These are phyloP conservation scores for Xestia c-nigrum DNA, from an alignment of 2,888 invertebrate genomes.

Conservation along the genomic window DNA sequence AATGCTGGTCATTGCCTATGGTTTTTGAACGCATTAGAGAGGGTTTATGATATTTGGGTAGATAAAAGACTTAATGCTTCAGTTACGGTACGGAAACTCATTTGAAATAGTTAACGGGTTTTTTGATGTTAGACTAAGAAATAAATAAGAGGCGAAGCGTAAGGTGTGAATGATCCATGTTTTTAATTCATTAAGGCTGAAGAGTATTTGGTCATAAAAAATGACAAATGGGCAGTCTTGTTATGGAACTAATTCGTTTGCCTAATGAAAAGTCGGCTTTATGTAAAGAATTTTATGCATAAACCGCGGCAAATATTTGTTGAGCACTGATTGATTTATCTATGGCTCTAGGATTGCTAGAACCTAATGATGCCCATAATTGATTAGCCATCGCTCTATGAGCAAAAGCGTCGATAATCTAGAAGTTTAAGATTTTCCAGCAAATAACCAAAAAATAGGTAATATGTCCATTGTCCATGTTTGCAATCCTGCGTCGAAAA, in stretches of 20 bases:
- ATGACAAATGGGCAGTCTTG: constrained; percentile 38
- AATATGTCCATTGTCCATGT: not conserved
- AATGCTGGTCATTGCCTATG: no score
- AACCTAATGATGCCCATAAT: constrained; percentile 42
- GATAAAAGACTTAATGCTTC: constrained; percentile 69
- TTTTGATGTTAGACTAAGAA: constrained; percentile 48
- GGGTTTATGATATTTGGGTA: no score
- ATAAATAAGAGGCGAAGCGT: constrained; percentile 48
- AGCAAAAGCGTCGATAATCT: constrained; percentile 11
- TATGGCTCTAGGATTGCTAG: constrained; percentile 24
- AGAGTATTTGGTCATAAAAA: constrained; percentile 46
- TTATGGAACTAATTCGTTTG: constrained; percentile 33
- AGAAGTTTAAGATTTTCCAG: not conserved
- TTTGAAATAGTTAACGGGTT: constrained; percentile 64
- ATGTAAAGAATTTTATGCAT: constrained; percentile 34
- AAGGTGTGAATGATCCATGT: constrained; percentile 55
- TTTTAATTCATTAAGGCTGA: constrained; percentile 54
- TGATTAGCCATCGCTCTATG: constrained; percentile 18
- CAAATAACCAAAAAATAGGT: not conserved
- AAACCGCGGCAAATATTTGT: constrained; percentile 43
- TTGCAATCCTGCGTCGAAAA: not conserved
- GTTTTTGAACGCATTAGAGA: no score
- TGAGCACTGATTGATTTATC: constrained; percentile 42
- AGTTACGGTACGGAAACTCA: constrained; percentile 66
- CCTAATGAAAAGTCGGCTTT: constrained; percentile 27